These are phyloP conservation scores for Monarcha castaneiventris DNA, from an alignment of 2,113 vertebrate genomes.

Conservation along the genomic window DNA sequence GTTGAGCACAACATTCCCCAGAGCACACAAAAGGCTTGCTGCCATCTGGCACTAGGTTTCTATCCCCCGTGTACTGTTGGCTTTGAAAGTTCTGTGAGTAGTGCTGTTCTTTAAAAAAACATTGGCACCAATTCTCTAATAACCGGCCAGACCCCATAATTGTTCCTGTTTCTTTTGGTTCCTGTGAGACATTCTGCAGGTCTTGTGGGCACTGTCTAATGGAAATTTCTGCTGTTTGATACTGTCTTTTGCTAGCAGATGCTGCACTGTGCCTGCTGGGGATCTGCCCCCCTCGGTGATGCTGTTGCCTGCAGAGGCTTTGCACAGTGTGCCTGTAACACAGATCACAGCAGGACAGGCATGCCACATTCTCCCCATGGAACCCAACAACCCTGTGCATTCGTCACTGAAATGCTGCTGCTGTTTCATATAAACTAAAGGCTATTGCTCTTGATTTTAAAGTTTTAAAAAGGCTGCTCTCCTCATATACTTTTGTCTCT, in stretches of 20 bases:
- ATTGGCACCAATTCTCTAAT: background rate
- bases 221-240: background rate
- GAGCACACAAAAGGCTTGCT: background rate
- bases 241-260: background rate
- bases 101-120: background rate
- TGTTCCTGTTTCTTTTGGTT: background rate
- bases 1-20: background rate
- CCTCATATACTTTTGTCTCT: fast-evolving
- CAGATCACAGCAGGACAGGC: background rate
- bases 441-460: background rate
- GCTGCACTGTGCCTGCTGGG: background rate
- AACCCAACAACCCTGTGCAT: fast-evolving
- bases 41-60: background rate
- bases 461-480: background rate
- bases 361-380: fast-evolving
- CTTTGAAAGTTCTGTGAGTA: background rate
- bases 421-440: background rate
- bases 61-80: background rate
- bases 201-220: background rate
- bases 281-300: background rate
- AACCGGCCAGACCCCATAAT: background rate
- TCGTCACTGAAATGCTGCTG: background rate
- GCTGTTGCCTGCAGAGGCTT: background rate
- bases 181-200: background rate
- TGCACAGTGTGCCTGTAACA: background rate